phyloP scores from a whole-genome alignment of 1,140 invertebrate species.

The Sinella curviseta region DNA sequence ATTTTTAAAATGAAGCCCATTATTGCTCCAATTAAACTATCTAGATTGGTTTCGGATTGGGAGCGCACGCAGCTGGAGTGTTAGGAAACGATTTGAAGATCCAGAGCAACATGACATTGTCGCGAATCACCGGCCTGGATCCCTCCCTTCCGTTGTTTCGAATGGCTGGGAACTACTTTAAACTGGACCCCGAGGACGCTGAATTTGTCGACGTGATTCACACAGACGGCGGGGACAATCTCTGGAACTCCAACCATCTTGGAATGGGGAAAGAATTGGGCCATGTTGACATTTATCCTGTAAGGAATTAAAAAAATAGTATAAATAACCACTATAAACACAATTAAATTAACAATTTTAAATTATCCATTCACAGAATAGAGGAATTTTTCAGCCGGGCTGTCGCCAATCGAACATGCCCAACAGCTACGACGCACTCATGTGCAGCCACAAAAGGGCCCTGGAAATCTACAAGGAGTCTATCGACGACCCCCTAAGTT shows the following conservation, averaged over 20 bases:
- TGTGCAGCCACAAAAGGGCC: slow-evolving; percentile 33
- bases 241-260: slow-evolving; percentile 41
- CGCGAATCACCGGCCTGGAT: slow-evolving; percentile 41
- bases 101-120: slow-evolving; percentile 43
- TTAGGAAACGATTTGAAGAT: slow-evolving; percentile 47
- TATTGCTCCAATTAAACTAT: too few species aligned
- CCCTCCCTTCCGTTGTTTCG: slow-evolving; percentile 59
- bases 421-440: slow-evolving; percentile 15
- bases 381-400: slow-evolving; percentile 40
- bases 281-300: slow-evolving; percentile 53
- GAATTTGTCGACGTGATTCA: slow-evolving; percentile 55
- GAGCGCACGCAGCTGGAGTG: slow-evolving; percentile 53
- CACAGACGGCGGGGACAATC: slow-evolving; percentile 51
- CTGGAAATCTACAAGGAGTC: slow-evolving; percentile 31
- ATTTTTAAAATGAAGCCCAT: too few species aligned
- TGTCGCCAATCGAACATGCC: slow-evolving; percentile 8
- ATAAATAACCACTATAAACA: too few species aligned
- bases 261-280: slow-evolving; percentile 51
- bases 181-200: slow-evolving; percentile 55
- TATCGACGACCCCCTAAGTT: slow-evolving; percentile 2
- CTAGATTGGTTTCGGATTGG: neutral
- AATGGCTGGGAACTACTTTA: slow-evolving; percentile 51
- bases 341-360: neutral
- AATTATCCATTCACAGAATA: neutral
- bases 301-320: neutral